phyloP scores from a whole-genome alignment of 1,140 invertebrate species.

The Drosophila nigromelanica region DNA sequence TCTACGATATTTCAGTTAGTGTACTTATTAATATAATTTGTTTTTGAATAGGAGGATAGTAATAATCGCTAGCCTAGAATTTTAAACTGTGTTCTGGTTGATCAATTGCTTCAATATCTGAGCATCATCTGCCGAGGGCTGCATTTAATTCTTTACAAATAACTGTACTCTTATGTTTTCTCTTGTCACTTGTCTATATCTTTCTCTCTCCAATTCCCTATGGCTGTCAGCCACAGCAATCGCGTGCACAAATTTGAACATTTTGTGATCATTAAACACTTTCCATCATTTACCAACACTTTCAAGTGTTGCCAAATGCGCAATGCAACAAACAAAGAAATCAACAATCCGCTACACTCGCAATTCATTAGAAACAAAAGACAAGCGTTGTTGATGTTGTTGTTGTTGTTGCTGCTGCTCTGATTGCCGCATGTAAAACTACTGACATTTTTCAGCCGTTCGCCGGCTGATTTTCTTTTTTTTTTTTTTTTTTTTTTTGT shows the following conservation, averaged over 20 bases:
- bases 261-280: constrained; percentile 15
- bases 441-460: constrained; percentile 49
- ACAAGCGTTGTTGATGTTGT: constrained; percentile 30
- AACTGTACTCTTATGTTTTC: too few relatives aligned
- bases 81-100: too few relatives aligned
- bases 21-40: too few relatives aligned
- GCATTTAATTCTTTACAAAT: too few relatives aligned
- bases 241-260: constrained; percentile 27
- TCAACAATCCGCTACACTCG: constrained; percentile 25
- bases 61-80: too few relatives aligned
- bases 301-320: constrained; percentile 20
- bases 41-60: too few relatives aligned
- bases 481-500: constrained; percentile 42
- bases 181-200: too few relatives aligned
- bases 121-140: too few relatives aligned
- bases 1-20: too few relatives aligned
- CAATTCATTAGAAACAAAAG: constrained; percentile 68
- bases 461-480: constrained; percentile 38
- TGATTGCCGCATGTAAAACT: constrained; percentile 61
- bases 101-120: too few relatives aligned
- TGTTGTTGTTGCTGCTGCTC: constrained; percentile 19
- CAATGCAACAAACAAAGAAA: constrained; percentile 13
- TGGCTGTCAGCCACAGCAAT: not conserved
- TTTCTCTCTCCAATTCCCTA: too few relatives aligned
- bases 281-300: constrained; percentile 23